These are phyloP conservation scores for Trididemnum miniatum DNA, from an alignment of 23 tunicate genomes.

Conservation along the genomic window DNA sequence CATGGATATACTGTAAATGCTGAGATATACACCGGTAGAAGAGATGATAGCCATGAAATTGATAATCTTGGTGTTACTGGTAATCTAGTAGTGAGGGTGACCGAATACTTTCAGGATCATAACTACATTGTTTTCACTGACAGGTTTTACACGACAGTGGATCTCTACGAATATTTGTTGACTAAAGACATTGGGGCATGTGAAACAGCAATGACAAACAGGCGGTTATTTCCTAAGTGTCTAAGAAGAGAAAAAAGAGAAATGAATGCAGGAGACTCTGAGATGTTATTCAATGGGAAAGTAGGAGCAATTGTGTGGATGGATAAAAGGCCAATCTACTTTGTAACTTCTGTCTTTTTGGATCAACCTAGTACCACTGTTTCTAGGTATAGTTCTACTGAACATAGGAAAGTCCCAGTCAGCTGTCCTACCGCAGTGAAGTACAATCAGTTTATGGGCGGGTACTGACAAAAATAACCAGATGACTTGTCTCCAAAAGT, in stretches of 20 bases:
- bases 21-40: slow-evolving; percentile 12
- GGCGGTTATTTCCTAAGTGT: background rate
- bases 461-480: slow-evolving; percentile 24
- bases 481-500: slow-evolving; percentile 21
- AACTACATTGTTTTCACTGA: slow-evolving; percentile 12
- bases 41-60: slow-evolving; percentile 18
- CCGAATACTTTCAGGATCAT: slow-evolving; percentile 5
- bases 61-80: too few species aligned
- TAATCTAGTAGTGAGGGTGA: too few species aligned
- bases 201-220: slow-evolving; percentile 22
- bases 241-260: slow-evolving; percentile 1
- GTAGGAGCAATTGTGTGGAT: too few species aligned
- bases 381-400: too few species aligned
- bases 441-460: slow-evolving; percentile 23
- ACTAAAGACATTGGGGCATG: too few species aligned
- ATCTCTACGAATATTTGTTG: slow-evolving; percentile 16
- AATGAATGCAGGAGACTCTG: slow-evolving; percentile 20
- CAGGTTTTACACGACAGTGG: slow-evolving; percentile 8
- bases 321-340: too few species aligned
- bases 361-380: too few species aligned
- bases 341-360: too few species aligned
- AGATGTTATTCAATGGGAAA: slow-evolving; percentile 16
- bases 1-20: background rate
- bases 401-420: slow-evolving; percentile 28
- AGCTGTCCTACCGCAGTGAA: slow-evolving; percentile 26